phyloP scores from a whole-genome alignment of 2,797 vertebrate genomes.

The Strix occidentalis region DNA sequence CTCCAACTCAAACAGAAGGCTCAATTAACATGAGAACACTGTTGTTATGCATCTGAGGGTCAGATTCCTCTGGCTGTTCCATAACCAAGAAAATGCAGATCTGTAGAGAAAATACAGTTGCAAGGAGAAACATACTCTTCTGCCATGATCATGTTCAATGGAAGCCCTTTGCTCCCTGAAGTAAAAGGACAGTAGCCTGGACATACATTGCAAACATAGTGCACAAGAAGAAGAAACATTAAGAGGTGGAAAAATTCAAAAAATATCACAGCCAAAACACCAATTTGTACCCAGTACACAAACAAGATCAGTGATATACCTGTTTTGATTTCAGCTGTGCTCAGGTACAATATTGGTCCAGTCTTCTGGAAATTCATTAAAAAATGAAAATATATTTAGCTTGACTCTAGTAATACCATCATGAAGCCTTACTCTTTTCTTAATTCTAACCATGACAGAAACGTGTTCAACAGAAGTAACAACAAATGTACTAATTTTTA shows the following conservation, averaged over 20 bases:
- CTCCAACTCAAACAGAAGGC: neutral
- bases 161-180: neutral
- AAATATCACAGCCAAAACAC: neutral
- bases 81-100: neutral
- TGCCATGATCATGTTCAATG: rapidly evolving
- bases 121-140: neutral
- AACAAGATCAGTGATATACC: neutral
- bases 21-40: neutral
- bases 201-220: neutral
- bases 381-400: neutral
- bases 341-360: neutral
- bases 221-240: neutral
- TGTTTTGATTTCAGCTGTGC: neutral
- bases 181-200: neutral
- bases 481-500: neutral
- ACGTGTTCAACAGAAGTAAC: neutral
- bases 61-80: neutral
- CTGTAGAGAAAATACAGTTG: neutral
- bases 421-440: neutral
- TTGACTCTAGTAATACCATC: neutral
- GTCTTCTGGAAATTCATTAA: neutral
- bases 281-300: neutral
- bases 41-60: neutral
- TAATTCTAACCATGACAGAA: neutral
- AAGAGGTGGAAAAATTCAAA: neutral